Evolutionary conservation across 2,888 invertebrate species (phyloP), one percentile per base, ranked within the genome.

Genomic region (Phyto melanocephala): DNA sequence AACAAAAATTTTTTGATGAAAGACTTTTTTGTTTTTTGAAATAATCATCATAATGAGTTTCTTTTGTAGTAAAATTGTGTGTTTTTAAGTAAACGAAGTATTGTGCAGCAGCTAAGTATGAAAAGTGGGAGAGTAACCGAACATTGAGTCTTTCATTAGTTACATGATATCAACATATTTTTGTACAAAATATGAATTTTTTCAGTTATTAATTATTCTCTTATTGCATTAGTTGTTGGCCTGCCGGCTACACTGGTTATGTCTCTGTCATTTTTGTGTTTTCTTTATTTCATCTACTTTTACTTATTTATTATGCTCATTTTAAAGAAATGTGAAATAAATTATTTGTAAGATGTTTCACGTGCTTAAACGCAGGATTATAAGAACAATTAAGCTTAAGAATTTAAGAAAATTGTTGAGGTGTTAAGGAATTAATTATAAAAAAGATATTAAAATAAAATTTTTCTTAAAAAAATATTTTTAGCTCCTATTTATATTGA

Each of bases 91-190:
- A 37, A 37, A 37, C 8, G 3, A 6, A 5, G 37, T 5, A 71
- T 58, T 62, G 52, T 5, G 8, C 17, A 15, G 13, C 20, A 28
- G 15, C 15, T 10, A 8, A 13, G n/a, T 17, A 42, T n/a, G n/a
- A 45, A 45, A 33, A 54, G 45, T 56, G n/a, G 45, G 40, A 52
- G 42, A 20, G 24, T 52, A 60, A 42, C 37, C 42, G 47, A 56
- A 54, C 17, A 77, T 22, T 58, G 37, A 47, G 56, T 56, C 52
- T 8, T 76, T 80, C 45, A 70, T 80, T 76, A 47, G 45, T 50
- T 54, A 37, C 20, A 52, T 1, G 37, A n/a, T 6, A 47, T 45
- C 45, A 28, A 22, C 45, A 54, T 28, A 42, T n/a, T 28, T 67
- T 60, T 50, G 7, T 37, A 45, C 17, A 60, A 60, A 72, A 22